Evolutionary conservation across 2,113 vertebrate genomes (phyloP).

Genomic region (Triplophysa siluroides): DNA sequence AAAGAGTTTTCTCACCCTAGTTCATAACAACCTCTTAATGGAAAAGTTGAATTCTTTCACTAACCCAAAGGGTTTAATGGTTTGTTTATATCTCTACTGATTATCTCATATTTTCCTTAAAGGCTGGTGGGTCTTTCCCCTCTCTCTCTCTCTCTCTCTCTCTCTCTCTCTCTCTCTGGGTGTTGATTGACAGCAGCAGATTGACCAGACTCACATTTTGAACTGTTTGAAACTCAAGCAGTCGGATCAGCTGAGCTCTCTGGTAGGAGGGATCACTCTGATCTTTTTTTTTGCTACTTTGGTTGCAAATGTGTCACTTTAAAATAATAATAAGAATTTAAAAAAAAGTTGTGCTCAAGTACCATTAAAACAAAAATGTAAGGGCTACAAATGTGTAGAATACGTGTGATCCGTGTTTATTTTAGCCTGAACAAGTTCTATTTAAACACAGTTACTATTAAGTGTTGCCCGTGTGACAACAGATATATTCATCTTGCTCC

Average conservation of each 20-base stretch:
- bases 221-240: conserved; percentile 72
- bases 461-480: neutral
- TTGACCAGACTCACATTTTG: conserved; percentile 66
- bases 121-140: conserved; percentile 34
- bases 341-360: no score
- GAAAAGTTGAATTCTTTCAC: neutral
- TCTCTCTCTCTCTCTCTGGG: conserved; percentile 59
- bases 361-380: neutral
- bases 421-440: neutral
- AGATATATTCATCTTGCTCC: neutral
- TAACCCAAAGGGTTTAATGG: neutral
- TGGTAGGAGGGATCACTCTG: conserved; percentile 8
- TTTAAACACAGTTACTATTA: neutral
- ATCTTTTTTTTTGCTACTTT: conserved; percentile 3
- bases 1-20: neutral
- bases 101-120: conserved; percentile 23
- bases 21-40: neutral
- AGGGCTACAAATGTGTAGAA: neutral
- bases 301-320: neutral
- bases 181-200: conserved; percentile 78
- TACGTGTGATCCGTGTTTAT: neutral
- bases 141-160: conserved; percentile 59
- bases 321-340: no score
- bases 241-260: conserved; percentile 28
- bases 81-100: neutral